Conservation (phyloP, 2,888 invertebrate genomes). For the Mellilla xanthometata region DNA sequence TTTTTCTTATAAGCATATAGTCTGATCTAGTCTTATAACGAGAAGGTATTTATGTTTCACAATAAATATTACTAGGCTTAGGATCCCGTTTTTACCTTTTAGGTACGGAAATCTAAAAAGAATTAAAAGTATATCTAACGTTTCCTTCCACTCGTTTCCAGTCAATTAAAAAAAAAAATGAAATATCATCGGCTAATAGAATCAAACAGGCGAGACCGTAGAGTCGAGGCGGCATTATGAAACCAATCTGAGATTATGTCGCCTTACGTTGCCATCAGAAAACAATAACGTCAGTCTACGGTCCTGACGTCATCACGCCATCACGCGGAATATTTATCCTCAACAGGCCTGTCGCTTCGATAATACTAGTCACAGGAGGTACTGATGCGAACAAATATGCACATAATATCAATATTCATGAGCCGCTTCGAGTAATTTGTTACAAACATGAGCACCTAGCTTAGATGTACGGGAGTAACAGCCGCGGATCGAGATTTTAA, state of each 20-base stretch:
- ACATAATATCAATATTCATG: conserved; percentile 49
- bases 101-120: no score
- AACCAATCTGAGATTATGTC: conserved; percentile 16
- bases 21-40: no score
- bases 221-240: conserved; percentile 13
- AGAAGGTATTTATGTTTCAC: no score
- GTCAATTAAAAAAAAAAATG: no score
- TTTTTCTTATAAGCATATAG: no score
- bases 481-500: no score
- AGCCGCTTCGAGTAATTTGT: conserved; percentile 38
- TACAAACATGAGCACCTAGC: conserved; percentile 21
- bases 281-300: conserved; percentile 30
- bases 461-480: conserved; percentile 18
- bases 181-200: conserved; percentile 1
- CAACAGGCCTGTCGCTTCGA: conserved; percentile 39
- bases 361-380: conserved; percentile 35
- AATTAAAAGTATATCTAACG: no score
- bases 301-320: conserved; percentile 39
- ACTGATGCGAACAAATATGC: conserved; percentile 39
- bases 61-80: no score
- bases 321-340: conserved; percentile 38
- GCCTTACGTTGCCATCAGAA: conserved; percentile 18
- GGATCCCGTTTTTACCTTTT: no score
- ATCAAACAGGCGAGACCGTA: conserved; percentile 7
- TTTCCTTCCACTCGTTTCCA: no score